Evolutionary conservation across 2,888 invertebrate species (phyloP), one percentile per base, ranked within the genome.

Genomic region (Apamea sordens): DNA sequence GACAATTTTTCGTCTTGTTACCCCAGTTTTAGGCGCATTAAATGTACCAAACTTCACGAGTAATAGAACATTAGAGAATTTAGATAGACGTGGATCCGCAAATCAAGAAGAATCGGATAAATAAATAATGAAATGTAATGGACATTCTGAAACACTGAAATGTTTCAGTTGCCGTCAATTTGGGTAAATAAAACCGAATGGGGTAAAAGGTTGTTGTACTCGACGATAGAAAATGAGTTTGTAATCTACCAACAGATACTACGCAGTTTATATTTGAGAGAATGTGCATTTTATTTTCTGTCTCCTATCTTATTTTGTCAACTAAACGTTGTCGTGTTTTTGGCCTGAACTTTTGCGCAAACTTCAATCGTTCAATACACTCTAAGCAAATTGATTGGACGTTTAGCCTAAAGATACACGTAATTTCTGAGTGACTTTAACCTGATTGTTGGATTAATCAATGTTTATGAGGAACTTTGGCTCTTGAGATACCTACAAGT

Each of bases 101-200:
- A 53, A 50, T 41, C 41, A n/a, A 82, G 64, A n/a, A n/a, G n/a
- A 56, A 63, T 50, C 50, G 41, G 65, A 68, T 50, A 64, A 53
- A 85, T 76, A 79, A 83, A 83, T 79, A 67, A 59, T 71, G 44
- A 8, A 56, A 61, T 5, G 56, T 41, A 73, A 73, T 76, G 44
- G 44, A 76, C 47, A 61, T 41, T 79, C 53, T 50, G 2, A 59
- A 68, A 56, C 3, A 2, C 59, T 65, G 50, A 77, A 65, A 53
- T 68, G 36, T 70, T 77, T 61, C n/a, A 44, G 44, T 59, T 18
- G n/a, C 64, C 28, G 56, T 81, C 15, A 10, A 32, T 28, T 21
- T 75, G n/a, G n/a, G 41, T 65, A 82, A 75, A 82, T 82, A 82
- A 59, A 75, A 32, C 36, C 0, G 3, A 50, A 32, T 41, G 28